phyloP scores from a whole-genome alignment of 2,113 vertebrate genomes.

The Vulpes vulpes region DNA sequence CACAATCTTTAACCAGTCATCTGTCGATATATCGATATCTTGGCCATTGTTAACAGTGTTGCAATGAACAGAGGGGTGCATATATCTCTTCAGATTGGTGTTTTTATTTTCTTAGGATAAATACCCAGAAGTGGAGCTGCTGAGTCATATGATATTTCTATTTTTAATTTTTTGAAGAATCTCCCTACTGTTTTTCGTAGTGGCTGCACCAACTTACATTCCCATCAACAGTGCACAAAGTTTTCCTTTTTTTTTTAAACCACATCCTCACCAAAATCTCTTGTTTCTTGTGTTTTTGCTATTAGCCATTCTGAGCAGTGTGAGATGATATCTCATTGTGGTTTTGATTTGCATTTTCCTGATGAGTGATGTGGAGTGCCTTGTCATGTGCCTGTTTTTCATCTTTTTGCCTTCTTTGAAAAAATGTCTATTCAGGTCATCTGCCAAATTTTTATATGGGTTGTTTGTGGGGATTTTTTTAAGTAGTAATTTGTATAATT shows the following conservation, averaged over 20 bases:
- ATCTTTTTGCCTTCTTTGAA: not conserved
- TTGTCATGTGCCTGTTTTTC: not conserved
- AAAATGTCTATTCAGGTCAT: not conserved
- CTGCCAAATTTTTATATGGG: not conserved
- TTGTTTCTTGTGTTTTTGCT: not conserved
- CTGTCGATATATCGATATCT: not conserved
- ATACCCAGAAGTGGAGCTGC: not conserved
- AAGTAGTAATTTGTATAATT: not conserved
- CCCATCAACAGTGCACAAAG: not conserved
- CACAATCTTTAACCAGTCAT: not conserved
- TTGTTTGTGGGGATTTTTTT: not conserved
- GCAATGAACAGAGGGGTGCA: not conserved
- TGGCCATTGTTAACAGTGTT: not conserved
- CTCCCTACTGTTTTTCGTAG: not conserved
- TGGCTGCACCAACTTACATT: not conserved
- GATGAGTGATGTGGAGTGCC: not conserved
- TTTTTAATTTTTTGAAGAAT: not conserved
- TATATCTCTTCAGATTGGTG: not conserved
- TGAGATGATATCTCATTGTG: not conserved
- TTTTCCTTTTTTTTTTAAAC: not conserved
- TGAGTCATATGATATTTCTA: not conserved
- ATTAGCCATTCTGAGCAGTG: not conserved
- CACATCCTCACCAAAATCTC: not conserved
- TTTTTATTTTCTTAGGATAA: not conserved
- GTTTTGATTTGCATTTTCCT: not conserved